These are phyloP conservation scores for Onthophagus sagittarius DNA, from an alignment of 2,888 invertebrate genomes.

Conservation along the genomic window DNA sequence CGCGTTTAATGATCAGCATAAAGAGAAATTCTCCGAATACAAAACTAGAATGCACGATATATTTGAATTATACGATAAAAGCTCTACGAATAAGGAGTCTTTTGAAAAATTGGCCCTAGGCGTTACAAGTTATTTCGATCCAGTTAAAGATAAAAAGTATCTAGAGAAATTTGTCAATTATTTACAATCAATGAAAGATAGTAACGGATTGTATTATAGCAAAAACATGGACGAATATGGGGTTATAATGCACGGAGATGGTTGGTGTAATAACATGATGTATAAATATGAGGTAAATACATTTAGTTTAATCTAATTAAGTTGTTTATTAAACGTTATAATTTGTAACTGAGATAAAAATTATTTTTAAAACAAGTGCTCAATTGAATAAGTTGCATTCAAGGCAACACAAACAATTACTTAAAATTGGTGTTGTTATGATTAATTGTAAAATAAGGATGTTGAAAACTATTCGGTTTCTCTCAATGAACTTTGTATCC, in stretches of 20 bases:
- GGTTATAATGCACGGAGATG: constrained; percentile 35
- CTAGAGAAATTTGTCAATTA: background rate
- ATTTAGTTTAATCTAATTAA: background rate
- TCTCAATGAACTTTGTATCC: too few species aligned
- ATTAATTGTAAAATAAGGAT: too few species aligned
- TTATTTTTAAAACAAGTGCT: too few species aligned
- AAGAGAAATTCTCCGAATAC: constrained; percentile 1
- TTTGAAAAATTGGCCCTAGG: background rate
- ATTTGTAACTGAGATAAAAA: too few species aligned
- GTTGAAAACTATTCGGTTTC: too few species aligned
- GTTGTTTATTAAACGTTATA: background rate
- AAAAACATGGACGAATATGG: constrained; percentile 18
- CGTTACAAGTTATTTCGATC: constrained; percentile 11
- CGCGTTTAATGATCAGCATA: constrained; percentile 21
- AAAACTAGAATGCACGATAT: constrained; percentile 9
- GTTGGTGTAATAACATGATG: constrained; percentile 38
- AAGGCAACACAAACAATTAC: too few species aligned
- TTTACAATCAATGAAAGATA: background rate
- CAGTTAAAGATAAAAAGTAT: constrained; percentile 4
- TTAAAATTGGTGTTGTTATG: too few species aligned
- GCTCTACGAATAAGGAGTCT: background rate
- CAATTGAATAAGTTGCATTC: too few species aligned
- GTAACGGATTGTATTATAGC: background rate
- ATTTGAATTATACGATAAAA: constrained; percentile 1
- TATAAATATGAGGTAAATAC: constrained; percentile 30